phyloP scores from a whole-genome alignment of 2,888 invertebrate genomes.

The Tachina lurida region DNA sequence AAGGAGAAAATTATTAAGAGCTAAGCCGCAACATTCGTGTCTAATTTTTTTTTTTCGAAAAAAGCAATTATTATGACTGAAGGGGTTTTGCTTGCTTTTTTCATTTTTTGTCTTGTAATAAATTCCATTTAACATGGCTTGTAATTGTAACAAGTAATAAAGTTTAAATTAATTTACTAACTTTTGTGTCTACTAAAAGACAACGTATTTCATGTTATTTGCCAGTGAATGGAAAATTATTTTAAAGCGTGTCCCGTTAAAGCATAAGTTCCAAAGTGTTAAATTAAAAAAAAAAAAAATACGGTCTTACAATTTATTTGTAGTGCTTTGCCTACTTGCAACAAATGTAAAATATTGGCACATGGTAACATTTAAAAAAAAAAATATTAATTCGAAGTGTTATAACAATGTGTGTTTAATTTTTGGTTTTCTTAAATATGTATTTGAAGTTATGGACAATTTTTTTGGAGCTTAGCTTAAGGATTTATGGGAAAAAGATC shows the following conservation, averaged over 20 bases:
- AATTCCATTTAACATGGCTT: constrained; percentile 65
- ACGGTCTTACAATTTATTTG: constrained; percentile 30
- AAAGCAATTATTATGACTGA: constrained; percentile 68
- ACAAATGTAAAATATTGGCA: constrained; percentile 48
- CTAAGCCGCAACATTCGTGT: not conserved
- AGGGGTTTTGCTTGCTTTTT: constrained; percentile 58
- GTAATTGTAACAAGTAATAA: constrained; percentile 70
- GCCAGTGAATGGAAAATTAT: constrained; percentile 42
- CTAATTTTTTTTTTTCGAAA: constrained; percentile 41
- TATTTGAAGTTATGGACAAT: too few species aligned
- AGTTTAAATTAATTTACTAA: constrained; percentile 69
- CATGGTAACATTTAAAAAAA: constrained; percentile 13
- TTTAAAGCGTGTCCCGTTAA: constrained; percentile 41
- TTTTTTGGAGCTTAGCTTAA: not conserved
- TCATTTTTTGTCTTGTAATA: constrained; percentile 38
- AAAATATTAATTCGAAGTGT: not conserved
- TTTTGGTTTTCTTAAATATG: not conserved
- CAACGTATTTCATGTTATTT: constrained; percentile 45
- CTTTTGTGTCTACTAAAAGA: constrained; percentile 52
- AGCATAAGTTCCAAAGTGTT: constrained; percentile 9
- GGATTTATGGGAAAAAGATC: not conserved
- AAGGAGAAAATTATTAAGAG: constrained; percentile 48
- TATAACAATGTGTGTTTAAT: constrained; percentile 15
- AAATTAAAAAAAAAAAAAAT: constrained; percentile 19
- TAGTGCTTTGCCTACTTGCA: constrained; percentile 20